These are phyloP conservation scores for Acholoe squamosa DNA, from an alignment of 2,888 invertebrate genomes.

Conservation along the genomic window DNA sequence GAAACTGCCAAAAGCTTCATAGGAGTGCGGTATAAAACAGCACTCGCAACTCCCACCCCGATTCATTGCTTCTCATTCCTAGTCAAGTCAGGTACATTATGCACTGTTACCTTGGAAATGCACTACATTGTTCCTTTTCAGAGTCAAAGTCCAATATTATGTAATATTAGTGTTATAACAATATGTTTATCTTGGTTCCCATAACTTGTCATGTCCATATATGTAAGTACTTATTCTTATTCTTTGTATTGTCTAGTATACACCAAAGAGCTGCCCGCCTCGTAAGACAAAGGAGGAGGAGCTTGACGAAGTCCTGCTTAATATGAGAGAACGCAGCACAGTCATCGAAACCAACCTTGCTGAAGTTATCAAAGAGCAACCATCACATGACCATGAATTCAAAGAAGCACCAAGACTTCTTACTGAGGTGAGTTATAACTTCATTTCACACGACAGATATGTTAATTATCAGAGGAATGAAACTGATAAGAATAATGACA, in stretches of 20 bases:
- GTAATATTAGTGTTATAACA: background rate
- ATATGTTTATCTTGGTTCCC: background rate
- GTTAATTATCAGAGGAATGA: too few relatives aligned
- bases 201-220: background rate
- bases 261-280: background rate
- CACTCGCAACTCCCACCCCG: too few relatives aligned
- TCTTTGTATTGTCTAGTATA: background rate
- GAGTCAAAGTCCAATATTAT: too few relatives aligned
- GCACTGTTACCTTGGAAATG: too few relatives aligned
- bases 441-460: too few relatives aligned
- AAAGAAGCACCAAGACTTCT: constrained; percentile 58
- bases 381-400: constrained; percentile 44
- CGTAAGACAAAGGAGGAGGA: constrained; percentile 57
- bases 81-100: too few relatives aligned
- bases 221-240: background rate
- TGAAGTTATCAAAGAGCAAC: constrained; percentile 48
- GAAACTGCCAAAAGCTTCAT: too few relatives aligned
- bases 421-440: constrained; percentile 43
- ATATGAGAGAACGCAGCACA: constrained; percentile 47
- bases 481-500: too few relatives aligned
- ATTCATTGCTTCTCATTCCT: too few relatives aligned
- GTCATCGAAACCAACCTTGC: constrained; percentile 60
- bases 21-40: too few relatives aligned
- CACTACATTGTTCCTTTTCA: too few relatives aligned
- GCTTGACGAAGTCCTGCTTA: constrained; percentile 27